Percentiles rank a stretch among this genome's conserved stretches.
Evolutionary conservation across 2,113 vertebrate genomes (phyloP).

Genomic region (Hemicordylus capensis): DNA sequence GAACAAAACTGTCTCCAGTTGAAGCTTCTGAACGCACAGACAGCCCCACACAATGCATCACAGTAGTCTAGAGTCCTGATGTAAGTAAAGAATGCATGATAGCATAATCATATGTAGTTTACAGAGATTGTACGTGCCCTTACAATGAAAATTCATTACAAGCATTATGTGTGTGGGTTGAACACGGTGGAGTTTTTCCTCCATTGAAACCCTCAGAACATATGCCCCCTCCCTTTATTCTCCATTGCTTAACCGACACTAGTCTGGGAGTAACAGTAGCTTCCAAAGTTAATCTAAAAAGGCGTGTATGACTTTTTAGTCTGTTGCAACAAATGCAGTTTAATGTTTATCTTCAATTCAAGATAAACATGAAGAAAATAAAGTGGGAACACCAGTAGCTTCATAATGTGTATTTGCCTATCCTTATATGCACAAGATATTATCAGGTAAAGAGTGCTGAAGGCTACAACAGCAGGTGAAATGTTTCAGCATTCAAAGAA

Average conservation of each 20-base stretch:
- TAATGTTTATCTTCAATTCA: too few relatives aligned
- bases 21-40: too few relatives aligned
- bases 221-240: not conserved
- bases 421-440: not conserved
- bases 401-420: not conserved
- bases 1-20: too few relatives aligned
- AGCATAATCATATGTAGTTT: too few relatives aligned
- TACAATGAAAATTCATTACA: not conserved
- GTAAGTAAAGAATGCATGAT: too few relatives aligned
- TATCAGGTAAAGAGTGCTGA: not conserved
- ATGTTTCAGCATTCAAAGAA: slow-evolving; percentile 11
- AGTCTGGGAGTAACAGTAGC: not conserved
- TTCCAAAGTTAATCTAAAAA: not conserved
- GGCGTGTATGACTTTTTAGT: not conserved
- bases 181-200: not conserved
- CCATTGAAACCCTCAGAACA: not conserved
- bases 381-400: not conserved
- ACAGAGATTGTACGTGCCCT: not conserved
- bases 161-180: not conserved
- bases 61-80: too few relatives aligned
- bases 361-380: not conserved
- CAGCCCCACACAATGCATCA: too few relatives aligned
- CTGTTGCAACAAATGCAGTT: not conserved
- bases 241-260: not conserved
- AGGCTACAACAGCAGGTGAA: slow-evolving; percentile 21